Evolutionary conservation across 2,888 invertebrate genomes (phyloP), one percentile per base, ranked within the genome.

Genomic region (Cheilosia scutellata): DNA sequence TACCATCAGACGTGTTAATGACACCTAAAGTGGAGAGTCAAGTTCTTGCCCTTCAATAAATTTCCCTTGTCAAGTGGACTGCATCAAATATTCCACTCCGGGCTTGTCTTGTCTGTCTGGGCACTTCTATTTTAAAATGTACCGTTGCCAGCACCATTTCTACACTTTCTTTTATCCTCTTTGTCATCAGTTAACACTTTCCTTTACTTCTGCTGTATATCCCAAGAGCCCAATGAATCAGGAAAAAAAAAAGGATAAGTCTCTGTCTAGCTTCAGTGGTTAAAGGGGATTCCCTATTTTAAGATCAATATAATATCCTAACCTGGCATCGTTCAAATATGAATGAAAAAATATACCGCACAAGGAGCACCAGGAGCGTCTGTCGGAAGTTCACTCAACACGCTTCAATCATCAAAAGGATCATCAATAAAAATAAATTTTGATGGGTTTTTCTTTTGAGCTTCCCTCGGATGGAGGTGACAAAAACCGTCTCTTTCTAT

Each of bases 341-440:
- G 62, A n/a, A 68, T 51, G 42, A 44, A 70, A 60, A 51, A 27
- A 51, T 47, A 53, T 49, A 42, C 16, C 60, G 31, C 33, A 71
- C 65, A 60, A 58, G 53, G 66, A 62, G 31, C 44, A 16, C 44
- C 49, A 66, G 40, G 53, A 66, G 60, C 42, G 42, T 25, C 51
- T 16, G 71, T 76, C 66, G 76, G 66, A 66, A 66, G 76, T 55
- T 62, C 77, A 62, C 70, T 63, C 55, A 62, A 70, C 70, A 27
- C 70, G 70, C 33, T 75, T 76, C 71, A 80, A 70, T 82, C 84
- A 86, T 82, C 82, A 82, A 75, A 86, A 57, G 66, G 31, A 71
- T 71, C 47, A 55, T 49, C 62, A 75, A 31, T 16, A 44, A 27
- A 51, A 51, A 51, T 51, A 27, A 51, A 51, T 13, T 51, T 60